Evolutionary conservation across 1,140 invertebrate species (phyloP).

Genomic region (Pseudomyrmex cubaensis): DNA sequence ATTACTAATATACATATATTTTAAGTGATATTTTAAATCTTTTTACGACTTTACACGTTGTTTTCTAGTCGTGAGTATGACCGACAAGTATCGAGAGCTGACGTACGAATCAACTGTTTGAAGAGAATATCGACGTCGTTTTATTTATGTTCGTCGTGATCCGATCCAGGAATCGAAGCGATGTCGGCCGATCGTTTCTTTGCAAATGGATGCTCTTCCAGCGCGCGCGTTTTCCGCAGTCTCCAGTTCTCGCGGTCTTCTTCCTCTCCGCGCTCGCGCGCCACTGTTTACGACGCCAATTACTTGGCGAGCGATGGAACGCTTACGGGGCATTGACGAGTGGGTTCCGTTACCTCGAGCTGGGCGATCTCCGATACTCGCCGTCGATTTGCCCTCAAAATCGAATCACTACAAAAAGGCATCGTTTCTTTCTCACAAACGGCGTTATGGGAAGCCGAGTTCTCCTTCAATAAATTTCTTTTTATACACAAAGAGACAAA

Average conservation of each 20-base stretch:
- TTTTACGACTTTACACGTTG: background rate
- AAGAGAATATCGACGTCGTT: conserved; percentile 56
- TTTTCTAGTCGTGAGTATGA: background rate
- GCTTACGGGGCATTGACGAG: conserved; percentile 67
- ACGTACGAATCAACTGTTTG: background rate
- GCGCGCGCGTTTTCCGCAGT: conserved; percentile 45
- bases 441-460: background rate
- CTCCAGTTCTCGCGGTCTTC: conserved; percentile 28
- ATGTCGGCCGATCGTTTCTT: conserved; percentile 38
- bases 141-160: conserved; percentile 34
- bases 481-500: conserved; percentile 30
- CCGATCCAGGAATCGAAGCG: conserved; percentile 40
- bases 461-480: conserved; percentile 10
- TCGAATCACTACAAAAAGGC: conserved; percentile 49
- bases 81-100: background rate
- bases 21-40: background rate
- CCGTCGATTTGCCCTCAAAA: conserved; percentile 73
- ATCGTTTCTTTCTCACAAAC: background rate
- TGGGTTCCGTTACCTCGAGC: conserved; percentile 66
- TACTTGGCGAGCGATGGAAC: conserved; percentile 66
- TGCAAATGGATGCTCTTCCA: conserved; percentile 23
- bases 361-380: conserved; percentile 60
- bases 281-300: conserved; percentile 69
- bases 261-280: conserved; percentile 41
- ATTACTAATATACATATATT: background rate